These are phyloP conservation scores for Eunapius fragilis DNA, from an alignment of 37 sponge, comb jelly and placozoan genomes.

Conservation along the genomic window DNA sequence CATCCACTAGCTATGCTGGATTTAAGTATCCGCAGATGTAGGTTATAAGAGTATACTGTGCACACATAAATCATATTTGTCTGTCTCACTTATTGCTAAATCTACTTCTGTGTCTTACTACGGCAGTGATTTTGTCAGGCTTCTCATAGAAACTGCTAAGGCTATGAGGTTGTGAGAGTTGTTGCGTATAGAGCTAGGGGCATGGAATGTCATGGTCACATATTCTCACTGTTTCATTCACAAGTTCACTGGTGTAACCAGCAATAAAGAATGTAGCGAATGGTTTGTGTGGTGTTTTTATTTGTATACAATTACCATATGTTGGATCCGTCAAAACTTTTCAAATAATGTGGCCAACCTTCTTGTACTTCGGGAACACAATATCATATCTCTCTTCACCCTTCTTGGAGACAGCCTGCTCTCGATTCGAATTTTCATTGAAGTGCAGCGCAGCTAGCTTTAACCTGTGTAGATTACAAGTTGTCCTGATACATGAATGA, in stretches of 20 bases:
- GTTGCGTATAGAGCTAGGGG: no score
- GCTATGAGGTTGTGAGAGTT: neutral
- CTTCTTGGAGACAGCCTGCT: constrained; percentile 24
- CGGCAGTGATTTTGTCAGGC: constrained; percentile 35
- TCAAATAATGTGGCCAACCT: constrained; percentile 39
- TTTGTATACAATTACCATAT: constrained; percentile 18
- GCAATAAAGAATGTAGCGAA: constrained; percentile 3
- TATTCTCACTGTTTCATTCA: constrained; percentile 4
- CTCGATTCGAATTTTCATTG: constrained; percentile 35
- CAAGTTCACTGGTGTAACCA: constrained; percentile 25
- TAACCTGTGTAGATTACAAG: constrained; percentile 10
- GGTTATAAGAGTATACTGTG: constrained; percentile 12
- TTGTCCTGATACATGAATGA: neutral
- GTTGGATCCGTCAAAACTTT: constrained; percentile 19
- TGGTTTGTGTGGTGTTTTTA: neutral
- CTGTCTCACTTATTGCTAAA: constrained; percentile 3
- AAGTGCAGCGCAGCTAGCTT: constrained; percentile 44
- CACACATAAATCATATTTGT: neutral
- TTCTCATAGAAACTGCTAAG: constrained; percentile 19
- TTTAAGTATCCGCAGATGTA: constrained; percentile 17
- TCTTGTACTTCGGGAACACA: constrained; percentile 32
- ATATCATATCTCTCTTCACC: constrained; percentile 31
- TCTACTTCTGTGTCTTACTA: constrained; percentile 25
- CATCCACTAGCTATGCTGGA: constrained; percentile 22
- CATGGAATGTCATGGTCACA: neutral